phyloP scores from a whole-genome alignment of 2,113 vertebrate species.

The Hiodon alosoides region DNA sequence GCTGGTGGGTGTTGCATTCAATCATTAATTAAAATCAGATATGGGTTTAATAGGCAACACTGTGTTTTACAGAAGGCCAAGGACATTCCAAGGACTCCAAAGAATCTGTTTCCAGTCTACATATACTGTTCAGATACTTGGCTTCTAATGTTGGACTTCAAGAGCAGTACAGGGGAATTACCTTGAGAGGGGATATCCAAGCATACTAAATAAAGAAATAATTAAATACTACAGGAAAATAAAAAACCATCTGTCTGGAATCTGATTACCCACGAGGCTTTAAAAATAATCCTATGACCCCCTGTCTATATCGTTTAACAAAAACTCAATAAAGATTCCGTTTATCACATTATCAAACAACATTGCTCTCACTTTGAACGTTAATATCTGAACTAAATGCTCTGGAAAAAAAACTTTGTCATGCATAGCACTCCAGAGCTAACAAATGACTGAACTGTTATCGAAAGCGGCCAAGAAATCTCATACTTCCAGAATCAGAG shows the following conservation, averaged over 20 bases:
- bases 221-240: slow-evolving; percentile 4
- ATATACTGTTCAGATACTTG: slow-evolving; percentile 56
- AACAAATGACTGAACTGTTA: slow-evolving; percentile 9
- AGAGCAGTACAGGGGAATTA: slow-evolving; percentile 52
- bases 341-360: slow-evolving; percentile 4
- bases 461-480: slow-evolving; percentile 12
- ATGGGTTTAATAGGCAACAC: slow-evolving; percentile 52
- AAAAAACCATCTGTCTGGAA: neutral
- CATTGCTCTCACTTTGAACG: neutral
- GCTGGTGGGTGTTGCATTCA: slow-evolving; percentile 46
- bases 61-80: slow-evolving; percentile 48
- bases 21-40: slow-evolving; percentile 60
- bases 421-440: slow-evolving; percentile 10
- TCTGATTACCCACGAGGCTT: neutral
- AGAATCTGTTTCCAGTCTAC: slow-evolving; percentile 55
- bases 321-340: neutral
- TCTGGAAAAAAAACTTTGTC: slow-evolving; percentile 8
- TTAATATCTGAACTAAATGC: slow-evolving; percentile 15
- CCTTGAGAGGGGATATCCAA: slow-evolving; percentile 10
- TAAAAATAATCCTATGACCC: neutral
- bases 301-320: neutral
- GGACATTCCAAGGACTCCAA: slow-evolving; percentile 58
- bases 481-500: slow-evolving; percentile 4
- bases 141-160: slow-evolving; percentile 53
- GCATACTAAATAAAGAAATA: slow-evolving; percentile 28